Percentiles rank a stretch among this genome's conserved stretches.
These are phyloP conservation scores for Drosophila vallismaia DNA, from an alignment of 2,888 invertebrate genomes.

Conservation along the genomic window DNA sequence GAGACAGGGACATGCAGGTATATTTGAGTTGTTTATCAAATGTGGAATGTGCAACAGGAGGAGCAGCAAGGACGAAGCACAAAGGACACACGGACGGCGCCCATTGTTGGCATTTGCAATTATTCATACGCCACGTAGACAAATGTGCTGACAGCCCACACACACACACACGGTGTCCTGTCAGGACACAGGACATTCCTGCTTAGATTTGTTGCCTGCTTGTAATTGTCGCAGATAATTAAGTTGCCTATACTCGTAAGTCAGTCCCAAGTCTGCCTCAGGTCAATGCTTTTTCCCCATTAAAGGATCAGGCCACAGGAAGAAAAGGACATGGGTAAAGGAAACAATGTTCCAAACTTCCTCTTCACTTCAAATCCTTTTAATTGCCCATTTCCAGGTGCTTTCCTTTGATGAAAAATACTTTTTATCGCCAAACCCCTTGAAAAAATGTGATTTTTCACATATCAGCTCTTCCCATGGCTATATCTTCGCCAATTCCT, in stretches of 20 bases:
- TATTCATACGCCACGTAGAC: conserved; percentile 80
- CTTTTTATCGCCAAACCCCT: not conserved
- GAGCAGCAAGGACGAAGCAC: conserved; percentile 12
- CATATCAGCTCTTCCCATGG: not conserved
- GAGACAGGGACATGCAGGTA: not conserved
- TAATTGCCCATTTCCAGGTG: conserved; percentile 22
- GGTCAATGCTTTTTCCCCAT: conserved; percentile 36
- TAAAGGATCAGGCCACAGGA: conserved; percentile 7
- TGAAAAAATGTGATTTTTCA: not conserved
- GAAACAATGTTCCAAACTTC: not conserved
- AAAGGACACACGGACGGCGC: conserved; percentile 31
- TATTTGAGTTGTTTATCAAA: conserved; percentile 33
- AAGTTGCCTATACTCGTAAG: conserved; percentile 67
- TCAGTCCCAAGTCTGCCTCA: conserved; percentile 30
- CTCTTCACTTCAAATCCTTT: not conserved
- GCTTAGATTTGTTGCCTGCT: conserved; percentile 75
- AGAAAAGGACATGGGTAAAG: not conserved
- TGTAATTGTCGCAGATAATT: conserved; percentile 78
- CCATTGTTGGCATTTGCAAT: conserved; percentile 78
- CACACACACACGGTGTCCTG: conserved; percentile 12
- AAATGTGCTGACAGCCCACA: conserved; percentile 73
- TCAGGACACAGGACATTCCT: conserved; percentile 58
- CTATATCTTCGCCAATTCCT: not conserved
- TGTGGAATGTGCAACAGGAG: conserved; percentile 44
- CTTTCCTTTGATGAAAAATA: not conserved